Evolutionary conservation across 2,113 vertebrate species (phyloP).

Genomic region (Pseudorasbora parva): DNA sequence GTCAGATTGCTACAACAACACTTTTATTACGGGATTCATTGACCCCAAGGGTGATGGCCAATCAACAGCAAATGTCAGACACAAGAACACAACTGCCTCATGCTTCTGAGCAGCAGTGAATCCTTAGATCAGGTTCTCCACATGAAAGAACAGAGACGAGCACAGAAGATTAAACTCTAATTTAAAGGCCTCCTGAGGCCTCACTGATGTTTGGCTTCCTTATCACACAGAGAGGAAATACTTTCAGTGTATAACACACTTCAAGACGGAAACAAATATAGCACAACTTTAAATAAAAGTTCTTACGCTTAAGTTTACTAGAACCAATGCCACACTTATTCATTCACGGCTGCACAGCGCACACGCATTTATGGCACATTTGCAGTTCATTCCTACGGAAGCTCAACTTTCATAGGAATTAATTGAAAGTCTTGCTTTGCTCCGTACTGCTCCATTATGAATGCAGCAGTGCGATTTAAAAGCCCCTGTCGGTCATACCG

Average conservation of each 20-base stretch:
- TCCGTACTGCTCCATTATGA: no score
- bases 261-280: constrained; percentile 11
- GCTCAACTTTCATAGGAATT: no score
- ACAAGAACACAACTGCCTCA: constrained; percentile 10
- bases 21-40: constrained; percentile 31
- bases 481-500: no score
- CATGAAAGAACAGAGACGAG: not conserved
- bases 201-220: constrained; percentile 5
- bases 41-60: constrained; percentile 11
- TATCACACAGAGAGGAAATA: constrained; percentile 28
- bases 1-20: constrained; percentile 19
- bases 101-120: not conserved
- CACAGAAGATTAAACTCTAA: constrained; percentile 39
- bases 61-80: constrained; percentile 27
- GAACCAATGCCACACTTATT: constrained; percentile 37
- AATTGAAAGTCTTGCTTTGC: no score
- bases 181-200: constrained; percentile 30
- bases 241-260: constrained; percentile 7
- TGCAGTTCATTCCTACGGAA: no score
- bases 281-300: constrained; percentile 57
- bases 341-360: no score
- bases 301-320: constrained; percentile 48
- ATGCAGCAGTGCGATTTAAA: no score
- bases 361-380: no score
- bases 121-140: constrained; percentile 31